phyloP scores from a whole-genome alignment of 2,888 invertebrate species.

The Caenorhabditis parvicauda region DNA sequence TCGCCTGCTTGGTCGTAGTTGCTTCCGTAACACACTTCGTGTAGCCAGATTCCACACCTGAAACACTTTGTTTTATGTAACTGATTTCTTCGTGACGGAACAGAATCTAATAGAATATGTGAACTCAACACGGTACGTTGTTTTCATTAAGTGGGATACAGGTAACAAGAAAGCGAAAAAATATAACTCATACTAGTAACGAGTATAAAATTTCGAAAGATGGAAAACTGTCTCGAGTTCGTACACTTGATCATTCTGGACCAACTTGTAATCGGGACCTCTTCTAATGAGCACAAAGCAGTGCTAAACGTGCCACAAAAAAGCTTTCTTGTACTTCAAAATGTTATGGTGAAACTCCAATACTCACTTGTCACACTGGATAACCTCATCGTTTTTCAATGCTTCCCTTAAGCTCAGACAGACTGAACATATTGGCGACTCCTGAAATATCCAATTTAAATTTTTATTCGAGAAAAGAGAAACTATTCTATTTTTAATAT shows the following conservation, averaged over 20 bases:
- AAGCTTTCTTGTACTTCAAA: no score
- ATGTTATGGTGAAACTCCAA: no score
- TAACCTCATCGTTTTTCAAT: slow-evolving; percentile 32
- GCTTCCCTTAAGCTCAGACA: slow-evolving; percentile 42
- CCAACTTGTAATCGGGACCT: no score
- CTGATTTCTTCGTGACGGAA: not conserved
- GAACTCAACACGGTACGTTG: not conserved
- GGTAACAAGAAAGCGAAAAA: slow-evolving; percentile 5
- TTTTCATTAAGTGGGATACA: slow-evolving; percentile 1
- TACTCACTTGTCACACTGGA: slow-evolving; percentile 49
- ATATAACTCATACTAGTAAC: no score
- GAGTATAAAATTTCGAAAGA: no score
- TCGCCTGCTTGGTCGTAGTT: not conserved
- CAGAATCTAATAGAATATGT: not conserved
- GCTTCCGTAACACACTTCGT: slow-evolving; percentile 55
- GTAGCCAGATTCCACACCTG: slow-evolving; percentile 58
- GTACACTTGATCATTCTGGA: no score
- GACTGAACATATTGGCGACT: slow-evolving; percentile 37
- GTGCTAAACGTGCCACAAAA: no score
- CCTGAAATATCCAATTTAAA: slow-evolving; percentile 5
- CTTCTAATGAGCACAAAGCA: no score
- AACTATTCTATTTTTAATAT: no score
- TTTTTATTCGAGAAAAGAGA: not conserved
- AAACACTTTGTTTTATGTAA: slow-evolving; percentile 2
- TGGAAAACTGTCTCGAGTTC: no score